Evolutionary conservation across 1,140 invertebrate genomes (phyloP), one percentile per base, ranked within the genome.

Genomic region (Oedothorax gibbosus): DNA sequence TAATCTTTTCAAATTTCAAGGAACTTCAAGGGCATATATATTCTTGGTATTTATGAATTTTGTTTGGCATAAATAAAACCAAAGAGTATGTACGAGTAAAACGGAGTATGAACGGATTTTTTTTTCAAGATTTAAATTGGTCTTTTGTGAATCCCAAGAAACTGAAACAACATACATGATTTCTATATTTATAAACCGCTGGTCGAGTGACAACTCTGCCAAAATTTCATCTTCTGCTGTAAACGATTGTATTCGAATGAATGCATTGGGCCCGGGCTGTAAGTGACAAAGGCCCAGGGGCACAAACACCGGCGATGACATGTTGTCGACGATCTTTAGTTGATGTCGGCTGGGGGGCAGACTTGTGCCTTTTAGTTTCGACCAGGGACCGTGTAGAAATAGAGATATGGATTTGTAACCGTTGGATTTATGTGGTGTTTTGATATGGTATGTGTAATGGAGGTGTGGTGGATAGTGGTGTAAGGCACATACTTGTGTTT

Each of bases 301-400:
- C 50, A 82, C 80, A 82, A 82, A 82, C 80, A 82, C 80, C 80
- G 80, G 56, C 80, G 80, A 82, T 82, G 80, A 82, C 80, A 82
- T 73, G 80, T 82, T 82, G 80, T 82, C 80, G 80, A 82, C 80
- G 80, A 68, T 82, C 69, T 82, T 72, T 72, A 5, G 35, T 35
- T 51, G 80, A 53, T 62, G 49, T 68, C 65, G 49, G 69, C 78
- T 81, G 68, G 68, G 35, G 5, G 35, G 35, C 35, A 5, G 35
- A 35, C 35, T 35, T 35, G 35, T 35, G 35, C 35, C 35, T 35
- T 35, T 35, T 82, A 73, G 72, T 82, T 68, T 71, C 80, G 69
- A 82, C 56, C 72, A 20, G 65, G 80, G 80, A 51, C 20, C 69
- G 60, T 20, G 7, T 15, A 53, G n/a, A 82, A 82, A 82, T 21